phyloP scores from a whole-genome alignment of 1,140 invertebrate species.

The Drosophila obscura region DNA sequence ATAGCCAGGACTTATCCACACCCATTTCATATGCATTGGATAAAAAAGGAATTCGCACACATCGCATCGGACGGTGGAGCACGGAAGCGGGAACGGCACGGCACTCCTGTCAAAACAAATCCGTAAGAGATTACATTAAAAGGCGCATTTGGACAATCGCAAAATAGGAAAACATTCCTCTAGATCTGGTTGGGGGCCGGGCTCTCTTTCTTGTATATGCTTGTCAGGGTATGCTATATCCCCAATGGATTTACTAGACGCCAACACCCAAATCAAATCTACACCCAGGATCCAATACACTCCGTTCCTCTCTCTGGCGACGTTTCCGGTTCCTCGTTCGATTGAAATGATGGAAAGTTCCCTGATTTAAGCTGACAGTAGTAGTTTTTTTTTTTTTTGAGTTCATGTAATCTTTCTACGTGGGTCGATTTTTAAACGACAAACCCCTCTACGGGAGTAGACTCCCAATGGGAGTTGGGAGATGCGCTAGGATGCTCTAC shows the following conservation, averaged over 20 bases:
- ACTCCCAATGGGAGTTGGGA: no score
- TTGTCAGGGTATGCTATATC: constrained; percentile 40
- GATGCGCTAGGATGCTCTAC: background rate
- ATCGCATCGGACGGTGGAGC: background rate
- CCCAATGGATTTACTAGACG: constrained; percentile 59
- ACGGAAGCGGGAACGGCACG: constrained; percentile 14
- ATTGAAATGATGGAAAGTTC: constrained; percentile 69
- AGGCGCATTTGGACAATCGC: constrained; percentile 79
- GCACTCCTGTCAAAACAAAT: constrained; percentile 78
- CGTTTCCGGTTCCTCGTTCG: constrained; percentile 14
- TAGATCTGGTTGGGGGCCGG: background rate
- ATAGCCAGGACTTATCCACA: constrained; percentile 39
- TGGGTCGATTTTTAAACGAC: constrained; percentile 51
- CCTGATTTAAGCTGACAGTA: constrained; percentile 66
- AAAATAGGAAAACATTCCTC: constrained; percentile 60
- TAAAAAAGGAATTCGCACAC: constrained; percentile 30
- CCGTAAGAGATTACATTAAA: constrained; percentile 81
- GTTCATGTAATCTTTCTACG: constrained; percentile 63
- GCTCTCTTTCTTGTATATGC: constrained; percentile 4
- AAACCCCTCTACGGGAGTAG: constrained; percentile 9
- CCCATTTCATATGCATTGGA: constrained; percentile 67
- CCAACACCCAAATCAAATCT: constrained; percentile 70
- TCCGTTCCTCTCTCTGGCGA: constrained; percentile 14
- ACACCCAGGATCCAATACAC: constrained; percentile 16
- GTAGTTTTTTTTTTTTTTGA: constrained; percentile 68